phyloP scores from a whole-genome alignment of 2,797 vertebrate genomes.

The Iguana delicatissima region DNA sequence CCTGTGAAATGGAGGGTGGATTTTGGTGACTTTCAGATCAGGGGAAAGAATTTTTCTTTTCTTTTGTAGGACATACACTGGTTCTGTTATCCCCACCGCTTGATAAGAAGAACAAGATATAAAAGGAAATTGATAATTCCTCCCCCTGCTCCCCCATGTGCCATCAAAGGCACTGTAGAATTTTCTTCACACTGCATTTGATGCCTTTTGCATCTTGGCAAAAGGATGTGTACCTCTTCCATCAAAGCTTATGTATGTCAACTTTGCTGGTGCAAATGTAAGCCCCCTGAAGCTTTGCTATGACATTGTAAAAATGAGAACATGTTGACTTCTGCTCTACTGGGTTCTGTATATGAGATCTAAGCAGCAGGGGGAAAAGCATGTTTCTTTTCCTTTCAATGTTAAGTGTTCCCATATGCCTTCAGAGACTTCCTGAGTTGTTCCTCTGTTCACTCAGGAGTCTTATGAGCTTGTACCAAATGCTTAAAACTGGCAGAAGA shows the following conservation, averaged over 20 bases:
- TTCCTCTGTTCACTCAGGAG: constrained; percentile 70
- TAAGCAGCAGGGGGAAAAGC: constrained; percentile 64
- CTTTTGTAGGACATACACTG: accelerated
- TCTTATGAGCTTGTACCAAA: constrained; percentile 63
- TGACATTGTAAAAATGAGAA: constrained; percentile 71
- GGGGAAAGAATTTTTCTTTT: constrained; percentile 7
- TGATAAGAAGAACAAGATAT: background rate
- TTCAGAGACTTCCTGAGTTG: constrained; percentile 75
- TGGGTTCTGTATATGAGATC: constrained; percentile 71
- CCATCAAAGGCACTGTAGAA: constrained; percentile 46
- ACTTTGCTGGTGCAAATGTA: constrained; percentile 76
- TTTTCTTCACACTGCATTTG: constrained; percentile 28
- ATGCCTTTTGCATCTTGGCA: constrained; percentile 47
- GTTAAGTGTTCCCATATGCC: constrained; percentile 62
- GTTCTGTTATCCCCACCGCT: background rate
- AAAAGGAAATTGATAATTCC: constrained; percentile 55
- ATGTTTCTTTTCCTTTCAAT: constrained; percentile 56
- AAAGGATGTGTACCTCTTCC: constrained; percentile 49
- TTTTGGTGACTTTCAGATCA: constrained; percentile 19
- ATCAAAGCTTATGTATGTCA: constrained; percentile 63
- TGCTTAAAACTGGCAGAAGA: constrained; percentile 58
- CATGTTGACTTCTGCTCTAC: constrained; percentile 64
- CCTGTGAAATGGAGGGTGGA: too few relatives aligned
- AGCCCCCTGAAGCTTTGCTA: constrained; percentile 70
- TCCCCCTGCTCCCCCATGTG: background rate